Conservation (phyloP, 2,113 vertebrate genomes). For the Neodontobutis hainanensis region DNA sequence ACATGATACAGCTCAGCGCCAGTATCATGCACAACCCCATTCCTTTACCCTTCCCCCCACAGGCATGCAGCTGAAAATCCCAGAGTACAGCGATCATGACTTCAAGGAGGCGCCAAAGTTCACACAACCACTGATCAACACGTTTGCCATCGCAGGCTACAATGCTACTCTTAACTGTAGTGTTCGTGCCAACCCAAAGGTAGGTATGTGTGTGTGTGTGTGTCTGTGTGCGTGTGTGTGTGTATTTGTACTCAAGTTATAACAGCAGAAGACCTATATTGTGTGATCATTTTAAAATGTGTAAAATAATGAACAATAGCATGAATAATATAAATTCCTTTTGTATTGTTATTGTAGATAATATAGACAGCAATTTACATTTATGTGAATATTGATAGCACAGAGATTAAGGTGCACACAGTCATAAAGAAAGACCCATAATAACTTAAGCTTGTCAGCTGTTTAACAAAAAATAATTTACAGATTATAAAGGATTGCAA, state of each 20-base stretch:
- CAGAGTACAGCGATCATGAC: constrained; percentile 87
- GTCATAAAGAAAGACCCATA: too few relatives aligned
- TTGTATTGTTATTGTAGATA: not conserved
- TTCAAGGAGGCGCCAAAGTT: constrained; percentile 90
- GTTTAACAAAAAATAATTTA: not conserved
- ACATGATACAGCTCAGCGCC: constrained; percentile 72
- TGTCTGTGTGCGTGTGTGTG: too few relatives aligned
- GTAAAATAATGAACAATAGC: not conserved
- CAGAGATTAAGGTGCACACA: too few relatives aligned
- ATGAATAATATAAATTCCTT: too few relatives aligned
- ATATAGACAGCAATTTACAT: too few relatives aligned
- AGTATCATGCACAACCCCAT: constrained; percentile 74
- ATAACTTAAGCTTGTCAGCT: too few relatives aligned
- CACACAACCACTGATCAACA: constrained; percentile 93
- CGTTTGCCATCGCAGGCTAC: constrained; percentile 90
- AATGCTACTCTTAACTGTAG: constrained; percentile 95
- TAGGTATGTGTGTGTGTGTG: constrained; percentile 60
- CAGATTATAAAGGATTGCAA: not conserved
- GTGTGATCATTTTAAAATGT: not conserved
- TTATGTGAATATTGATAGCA: too few relatives aligned
- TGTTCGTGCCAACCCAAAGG: constrained; percentile 94
- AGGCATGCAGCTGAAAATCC: constrained; percentile 87
- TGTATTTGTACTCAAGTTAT: not conserved
- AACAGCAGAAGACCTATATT: not conserved
- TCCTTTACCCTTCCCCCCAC: constrained; percentile 71